These are phyloP conservation scores for Chironomus tentans DNA, from an alignment of 2,888 invertebrate species.

Conservation along the genomic window DNA sequence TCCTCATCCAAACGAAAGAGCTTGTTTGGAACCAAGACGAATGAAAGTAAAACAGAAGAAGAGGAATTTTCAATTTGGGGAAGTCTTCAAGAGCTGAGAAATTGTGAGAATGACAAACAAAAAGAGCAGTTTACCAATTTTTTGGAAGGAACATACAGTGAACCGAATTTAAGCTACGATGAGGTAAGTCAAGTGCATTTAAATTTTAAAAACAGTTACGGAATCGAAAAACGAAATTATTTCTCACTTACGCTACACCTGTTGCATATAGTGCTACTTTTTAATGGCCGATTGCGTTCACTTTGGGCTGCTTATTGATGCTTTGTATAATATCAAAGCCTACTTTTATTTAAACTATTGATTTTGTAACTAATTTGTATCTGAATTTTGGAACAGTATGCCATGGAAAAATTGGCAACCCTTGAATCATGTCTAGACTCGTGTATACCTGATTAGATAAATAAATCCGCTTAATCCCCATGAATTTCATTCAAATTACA, in stretches of 20 bases:
- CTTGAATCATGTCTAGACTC: no score
- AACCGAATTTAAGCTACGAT: constrained; percentile 52
- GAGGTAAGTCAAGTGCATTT: constrained; percentile 24
- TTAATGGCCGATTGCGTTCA: not conserved
- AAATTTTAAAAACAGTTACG: not conserved
- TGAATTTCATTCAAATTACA: no score
- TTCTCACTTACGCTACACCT: not conserved
- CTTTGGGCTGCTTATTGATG: not conserved
- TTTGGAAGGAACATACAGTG: constrained; percentile 51
- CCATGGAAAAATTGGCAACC: no score
- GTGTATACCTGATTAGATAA: no score
- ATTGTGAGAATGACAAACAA: constrained; percentile 33
- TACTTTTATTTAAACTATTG: no score
- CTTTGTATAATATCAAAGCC: no score
- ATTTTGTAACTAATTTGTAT: no score
- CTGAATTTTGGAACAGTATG: no score
- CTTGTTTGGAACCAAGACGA: constrained; percentile 32
- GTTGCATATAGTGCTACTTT: not conserved
- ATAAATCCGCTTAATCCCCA: no score
- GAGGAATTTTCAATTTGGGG: constrained; percentile 46
- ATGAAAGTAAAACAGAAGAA: constrained; percentile 37
- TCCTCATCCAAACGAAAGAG: constrained; percentile 29
- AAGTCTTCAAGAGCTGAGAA: constrained; percentile 56
- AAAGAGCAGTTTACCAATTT: constrained; percentile 34
- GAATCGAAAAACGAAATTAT: not conserved